phyloP scores from a whole-genome alignment of 1,140 invertebrate species.

The Musca domestica region DNA sequence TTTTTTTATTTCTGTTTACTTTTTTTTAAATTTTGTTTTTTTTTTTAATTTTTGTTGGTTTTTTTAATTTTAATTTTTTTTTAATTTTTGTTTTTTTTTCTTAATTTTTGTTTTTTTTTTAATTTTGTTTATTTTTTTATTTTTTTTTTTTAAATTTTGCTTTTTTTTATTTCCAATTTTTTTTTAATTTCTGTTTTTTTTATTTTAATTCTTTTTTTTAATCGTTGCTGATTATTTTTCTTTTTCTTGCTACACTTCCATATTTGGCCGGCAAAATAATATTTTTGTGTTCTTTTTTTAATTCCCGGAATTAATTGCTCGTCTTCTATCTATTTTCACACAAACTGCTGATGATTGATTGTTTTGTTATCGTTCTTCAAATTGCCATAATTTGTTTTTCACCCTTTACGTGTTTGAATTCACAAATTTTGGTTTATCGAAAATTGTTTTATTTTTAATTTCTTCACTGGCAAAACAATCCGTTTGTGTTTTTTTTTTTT shows the following conservation, averaged over 20 bases:
- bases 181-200: background rate
- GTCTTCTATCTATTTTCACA: too few relatives aligned
- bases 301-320: too few relatives aligned
- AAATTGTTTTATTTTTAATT: too few relatives aligned
- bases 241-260: background rate
- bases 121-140: background rate
- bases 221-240: background rate
- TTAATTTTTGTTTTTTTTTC: background rate
- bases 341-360: too few relatives aligned
- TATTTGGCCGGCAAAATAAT: too few relatives aligned
- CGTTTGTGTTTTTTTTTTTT: too few relatives aligned
- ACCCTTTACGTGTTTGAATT: too few relatives aligned
- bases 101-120: background rate
- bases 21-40: background rate
- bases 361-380: too few relatives aligned
- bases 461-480: too few relatives aligned
- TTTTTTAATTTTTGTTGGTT: background rate
- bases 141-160: slow-evolving; percentile 3
- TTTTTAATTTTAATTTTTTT: background rate
- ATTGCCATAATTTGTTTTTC: too few relatives aligned
- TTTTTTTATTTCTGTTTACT: background rate
- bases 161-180: slow-evolving; percentile 14
- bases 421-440: too few relatives aligned
- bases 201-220: background rate
- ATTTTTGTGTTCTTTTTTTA: too few relatives aligned